These are phyloP conservation scores for Apostichopus parvimensis DNA, from an alignment of 35 echinoderm and acorn worm genomes.

Conservation along the genomic window DNA sequence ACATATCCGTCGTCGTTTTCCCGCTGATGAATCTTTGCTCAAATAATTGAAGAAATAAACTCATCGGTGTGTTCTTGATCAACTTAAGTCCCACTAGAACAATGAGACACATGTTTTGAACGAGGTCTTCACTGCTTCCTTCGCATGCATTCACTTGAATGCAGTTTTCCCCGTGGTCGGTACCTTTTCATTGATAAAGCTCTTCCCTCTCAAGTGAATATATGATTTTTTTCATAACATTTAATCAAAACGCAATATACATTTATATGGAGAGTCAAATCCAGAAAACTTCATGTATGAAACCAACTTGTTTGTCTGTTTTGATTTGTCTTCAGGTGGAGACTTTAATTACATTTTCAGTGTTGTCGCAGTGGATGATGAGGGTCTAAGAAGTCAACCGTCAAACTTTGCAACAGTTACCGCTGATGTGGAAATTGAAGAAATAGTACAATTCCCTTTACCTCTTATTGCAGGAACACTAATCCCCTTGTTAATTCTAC, in stretches of 20 bases:
- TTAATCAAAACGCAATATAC: no score
- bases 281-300: no score
- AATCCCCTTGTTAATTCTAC: not conserved
- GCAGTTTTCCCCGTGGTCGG: not conserved
- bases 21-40: no score
- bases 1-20: no score
- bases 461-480: not conserved
- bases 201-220: no score
- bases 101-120: not conserved
- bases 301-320: no score
- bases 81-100: not conserved
- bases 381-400: conserved; percentile 40
- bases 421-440: not conserved
- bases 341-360: conserved; percentile 55
- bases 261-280: no score
- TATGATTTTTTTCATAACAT: no score
- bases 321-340: conserved; percentile 13
- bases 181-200: not conserved
- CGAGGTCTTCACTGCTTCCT: not conserved
- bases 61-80: not conserved
- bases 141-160: not conserved
- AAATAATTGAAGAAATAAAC: no score
- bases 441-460: not conserved
- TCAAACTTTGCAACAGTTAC: conserved; percentile 62
- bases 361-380: conserved; percentile 72